Evolutionary conservation across 2,888 invertebrate genomes (phyloP).

Genomic region (Neoascia interrupta): DNA sequence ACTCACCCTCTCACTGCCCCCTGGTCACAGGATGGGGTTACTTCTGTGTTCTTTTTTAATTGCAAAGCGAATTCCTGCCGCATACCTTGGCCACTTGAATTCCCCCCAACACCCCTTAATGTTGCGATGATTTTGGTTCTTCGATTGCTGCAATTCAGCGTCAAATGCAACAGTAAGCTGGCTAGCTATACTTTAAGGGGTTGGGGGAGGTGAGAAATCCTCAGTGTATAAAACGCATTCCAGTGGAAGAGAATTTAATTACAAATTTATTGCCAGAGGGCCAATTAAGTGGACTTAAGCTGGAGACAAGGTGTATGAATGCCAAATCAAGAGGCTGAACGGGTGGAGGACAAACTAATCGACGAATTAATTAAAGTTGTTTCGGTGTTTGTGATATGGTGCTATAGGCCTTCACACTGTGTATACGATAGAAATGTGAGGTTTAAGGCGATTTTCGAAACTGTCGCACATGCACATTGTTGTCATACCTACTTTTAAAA

Average conservation of each 20-base stretch:
- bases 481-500: conserved; percentile 30
- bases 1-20: conserved; percentile 11
- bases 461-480: conserved; percentile 49
- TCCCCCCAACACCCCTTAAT: conserved; percentile 6
- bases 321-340: not conserved
- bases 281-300: conserved; percentile 38
- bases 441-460: conserved; percentile 15
- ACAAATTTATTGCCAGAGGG: conserved; percentile 53
- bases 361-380: conserved; percentile 50
- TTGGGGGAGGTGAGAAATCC: too few species aligned
- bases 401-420: too few species aligned
- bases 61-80: conserved; percentile 51
- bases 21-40: not conserved
- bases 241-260: conserved; percentile 53
- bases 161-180: conserved; percentile 36
- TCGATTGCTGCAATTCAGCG: conserved; percentile 8
- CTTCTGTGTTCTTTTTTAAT: conserved; percentile 14
- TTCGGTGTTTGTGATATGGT: not conserved
- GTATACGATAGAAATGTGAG: too few species aligned
- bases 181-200: not conserved
- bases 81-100: conserved; percentile 15
- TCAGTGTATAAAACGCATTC: conserved; percentile 35
- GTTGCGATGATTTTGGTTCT: conserved; percentile 48
- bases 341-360: conserved; percentile 48
- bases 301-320: not conserved